phyloP scores from a whole-genome alignment of 2,888 invertebrate genomes.

The Bedellia somnulentella region DNA sequence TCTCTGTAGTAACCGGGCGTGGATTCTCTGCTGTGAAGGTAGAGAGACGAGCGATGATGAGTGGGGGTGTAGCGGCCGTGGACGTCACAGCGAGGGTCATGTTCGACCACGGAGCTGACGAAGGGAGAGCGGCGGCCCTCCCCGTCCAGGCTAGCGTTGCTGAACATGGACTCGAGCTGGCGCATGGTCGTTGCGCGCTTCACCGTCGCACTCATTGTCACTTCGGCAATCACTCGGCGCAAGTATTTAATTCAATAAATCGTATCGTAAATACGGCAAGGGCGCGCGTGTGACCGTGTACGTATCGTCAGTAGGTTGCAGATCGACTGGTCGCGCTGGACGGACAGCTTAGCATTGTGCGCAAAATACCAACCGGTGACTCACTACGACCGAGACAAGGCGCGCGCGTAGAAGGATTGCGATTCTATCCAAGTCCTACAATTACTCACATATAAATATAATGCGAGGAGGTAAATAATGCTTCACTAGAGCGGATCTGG shows the following conservation, averaged over 20 bases:
- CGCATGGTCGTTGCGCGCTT: conserved; percentile 70
- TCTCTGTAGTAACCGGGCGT: conserved; percentile 64
- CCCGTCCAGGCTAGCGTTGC: conserved; percentile 63
- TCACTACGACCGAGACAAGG: conserved; percentile 31
- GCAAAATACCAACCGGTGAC: conserved; percentile 46
- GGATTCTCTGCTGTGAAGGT: conserved; percentile 42
- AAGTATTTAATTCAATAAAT: conserved; percentile 15
- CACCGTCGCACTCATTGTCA: conserved; percentile 50
- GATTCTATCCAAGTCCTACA: conserved; percentile 25
- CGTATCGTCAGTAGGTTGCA: conserved; percentile 53
- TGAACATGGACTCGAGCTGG: conserved; percentile 73
- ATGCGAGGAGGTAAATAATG: conserved; percentile 49
- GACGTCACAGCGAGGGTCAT: conserved; percentile 68
- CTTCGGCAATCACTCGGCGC: conserved; percentile 7
- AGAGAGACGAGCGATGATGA: conserved; percentile 33
- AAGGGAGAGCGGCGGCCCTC: conserved; percentile 41
- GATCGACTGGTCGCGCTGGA: conserved; percentile 46
- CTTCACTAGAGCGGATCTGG: conserved; percentile 22
- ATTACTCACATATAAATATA: conserved; percentile 41
- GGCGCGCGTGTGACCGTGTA: conserved; percentile 39
- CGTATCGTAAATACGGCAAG: conserved; percentile 19
- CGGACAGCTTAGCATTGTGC: conserved; percentile 41
- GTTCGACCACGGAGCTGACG: conserved; percentile 58
- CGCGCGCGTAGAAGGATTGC: conserved; percentile 42
- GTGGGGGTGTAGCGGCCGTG: conserved; percentile 58